Percentiles rank a stretch among this genome's conserved stretches.
phyloP scores from a whole-genome alignment of 2,888 invertebrate species.

The Acanthoscelides obtectus region DNA sequence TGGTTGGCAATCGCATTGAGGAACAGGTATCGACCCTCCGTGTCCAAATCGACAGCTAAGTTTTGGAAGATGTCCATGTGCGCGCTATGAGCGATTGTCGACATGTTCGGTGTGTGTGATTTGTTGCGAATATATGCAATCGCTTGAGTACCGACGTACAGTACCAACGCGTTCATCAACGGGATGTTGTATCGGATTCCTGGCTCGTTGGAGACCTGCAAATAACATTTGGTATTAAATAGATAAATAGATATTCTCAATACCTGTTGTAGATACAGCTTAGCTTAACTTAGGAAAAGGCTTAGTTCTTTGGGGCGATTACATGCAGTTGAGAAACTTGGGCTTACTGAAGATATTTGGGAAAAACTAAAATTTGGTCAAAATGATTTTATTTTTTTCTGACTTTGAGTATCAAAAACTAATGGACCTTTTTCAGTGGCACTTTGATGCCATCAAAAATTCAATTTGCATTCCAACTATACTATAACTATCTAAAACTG shows the following conservation, averaged over 20 bases:
- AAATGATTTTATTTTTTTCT: too few species aligned
- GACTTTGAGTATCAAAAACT: too few species aligned
- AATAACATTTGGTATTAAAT: conserved; percentile 25
- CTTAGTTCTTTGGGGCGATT: too few species aligned
- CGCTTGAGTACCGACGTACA: conserved; percentile 97
- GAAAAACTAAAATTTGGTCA: too few species aligned
- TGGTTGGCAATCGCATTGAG: conserved; percentile 99
- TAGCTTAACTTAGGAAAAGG: too few species aligned
- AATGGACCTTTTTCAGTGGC: too few species aligned
- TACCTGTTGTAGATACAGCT: not conserved
- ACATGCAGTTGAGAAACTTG: too few species aligned
- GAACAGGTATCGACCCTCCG: conserved; percentile 96
- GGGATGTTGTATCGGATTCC: conserved; percentile 90
- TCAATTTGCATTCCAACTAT: too few species aligned
- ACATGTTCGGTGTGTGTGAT: conserved; percentile 89
- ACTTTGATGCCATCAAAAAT: too few species aligned
- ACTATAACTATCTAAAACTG: too few species aligned
- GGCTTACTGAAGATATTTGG: too few species aligned
- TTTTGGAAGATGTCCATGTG: conserved; percentile 99
- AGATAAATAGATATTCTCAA: not conserved
- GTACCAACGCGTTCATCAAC: conserved; percentile 93
- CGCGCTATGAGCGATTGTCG: conserved; percentile 96
- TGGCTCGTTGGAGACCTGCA: conserved; percentile 84
- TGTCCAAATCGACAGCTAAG: conserved; percentile 95
- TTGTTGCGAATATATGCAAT: conserved; percentile 88